phyloP scores from a whole-genome alignment of 2,888 invertebrate genomes.

The Gryllus longicercus region DNA sequence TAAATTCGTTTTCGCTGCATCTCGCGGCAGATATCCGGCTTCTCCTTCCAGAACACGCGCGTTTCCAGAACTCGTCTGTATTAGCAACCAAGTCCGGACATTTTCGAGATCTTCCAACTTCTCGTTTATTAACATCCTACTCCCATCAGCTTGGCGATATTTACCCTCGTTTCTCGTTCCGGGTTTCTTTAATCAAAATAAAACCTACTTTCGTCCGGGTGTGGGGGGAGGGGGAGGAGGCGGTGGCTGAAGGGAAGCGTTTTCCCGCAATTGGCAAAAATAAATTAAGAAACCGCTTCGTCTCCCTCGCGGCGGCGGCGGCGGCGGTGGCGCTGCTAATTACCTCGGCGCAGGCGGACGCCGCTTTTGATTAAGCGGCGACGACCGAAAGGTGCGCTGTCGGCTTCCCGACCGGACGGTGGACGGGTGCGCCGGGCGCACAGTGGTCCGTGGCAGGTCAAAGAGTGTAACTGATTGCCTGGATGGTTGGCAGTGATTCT shows the following conservation, averaged over 20 bases:
- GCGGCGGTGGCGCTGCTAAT: neutral
- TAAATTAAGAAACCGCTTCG: neutral
- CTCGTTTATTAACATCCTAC: neutral
- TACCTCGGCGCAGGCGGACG: neutral
- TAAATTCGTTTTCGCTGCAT: no score
- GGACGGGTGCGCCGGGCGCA: no score
- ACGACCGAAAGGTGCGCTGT: neutral
- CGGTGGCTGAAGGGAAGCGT: neutral
- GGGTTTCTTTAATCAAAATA: neutral
- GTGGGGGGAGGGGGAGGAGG: neutral
- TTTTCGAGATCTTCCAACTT: neutral
- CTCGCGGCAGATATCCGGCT: no score
- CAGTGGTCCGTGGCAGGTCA: no score
- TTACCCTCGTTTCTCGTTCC: neutral
- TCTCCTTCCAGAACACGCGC: no score
- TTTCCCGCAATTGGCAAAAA: neutral
- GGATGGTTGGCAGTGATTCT: no score
- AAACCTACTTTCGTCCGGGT: neutral
- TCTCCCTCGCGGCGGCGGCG: neutral
- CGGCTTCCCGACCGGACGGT: neutral
- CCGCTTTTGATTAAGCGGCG: neutral
- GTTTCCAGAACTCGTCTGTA: no score
- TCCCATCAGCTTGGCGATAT: neutral
- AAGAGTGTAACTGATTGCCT: no score
- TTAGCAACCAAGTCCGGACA: no score